Percentiles rank a stretch among this genome's conserved stretches.
These are phyloP conservation scores for Porites rus DNA, from an alignment of 92 coral and sea anemone species.

Conservation along the genomic window DNA sequence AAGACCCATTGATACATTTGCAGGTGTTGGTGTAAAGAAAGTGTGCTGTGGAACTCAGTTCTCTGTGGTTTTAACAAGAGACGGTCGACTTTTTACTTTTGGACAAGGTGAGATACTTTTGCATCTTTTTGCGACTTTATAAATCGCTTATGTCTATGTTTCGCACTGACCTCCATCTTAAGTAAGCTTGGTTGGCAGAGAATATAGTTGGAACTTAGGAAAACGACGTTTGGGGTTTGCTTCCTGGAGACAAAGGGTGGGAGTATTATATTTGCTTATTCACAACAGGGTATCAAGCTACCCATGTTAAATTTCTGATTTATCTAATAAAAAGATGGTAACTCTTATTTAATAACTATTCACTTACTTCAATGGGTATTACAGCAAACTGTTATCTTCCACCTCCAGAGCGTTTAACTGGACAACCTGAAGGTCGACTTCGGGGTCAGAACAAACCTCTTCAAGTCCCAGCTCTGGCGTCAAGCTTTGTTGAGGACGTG, in stretches of 20 bases:
- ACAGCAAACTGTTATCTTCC: background rate
- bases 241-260: no score
- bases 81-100: slow-evolving; percentile 83
- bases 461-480: slow-evolving; percentile 74
- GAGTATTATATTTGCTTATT: no score
- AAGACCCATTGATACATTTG: slow-evolving; percentile 69
- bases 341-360: background rate
- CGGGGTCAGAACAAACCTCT: slow-evolving; percentile 88
- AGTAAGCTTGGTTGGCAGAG: no score
- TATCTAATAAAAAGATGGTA: no score
- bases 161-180: no score
- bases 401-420: slow-evolving; percentile 82
- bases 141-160: no score
- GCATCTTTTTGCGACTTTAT: background rate
- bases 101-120: slow-evolving; percentile 79
- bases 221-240: no score
- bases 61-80: slow-evolving; percentile 85
- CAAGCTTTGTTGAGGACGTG: slow-evolving; percentile 81
- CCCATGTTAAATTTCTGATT: no score
- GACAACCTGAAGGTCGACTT: slow-evolving; percentile 89
- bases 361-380: background rate
- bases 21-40: slow-evolving; percentile 73
- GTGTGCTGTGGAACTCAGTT: slow-evolving; percentile 92
- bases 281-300: no score
- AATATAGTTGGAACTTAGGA: no score